Evolutionary conservation across 2,888 invertebrate species (phyloP).

Genomic region (Zygothrica quintamaculata): DNA sequence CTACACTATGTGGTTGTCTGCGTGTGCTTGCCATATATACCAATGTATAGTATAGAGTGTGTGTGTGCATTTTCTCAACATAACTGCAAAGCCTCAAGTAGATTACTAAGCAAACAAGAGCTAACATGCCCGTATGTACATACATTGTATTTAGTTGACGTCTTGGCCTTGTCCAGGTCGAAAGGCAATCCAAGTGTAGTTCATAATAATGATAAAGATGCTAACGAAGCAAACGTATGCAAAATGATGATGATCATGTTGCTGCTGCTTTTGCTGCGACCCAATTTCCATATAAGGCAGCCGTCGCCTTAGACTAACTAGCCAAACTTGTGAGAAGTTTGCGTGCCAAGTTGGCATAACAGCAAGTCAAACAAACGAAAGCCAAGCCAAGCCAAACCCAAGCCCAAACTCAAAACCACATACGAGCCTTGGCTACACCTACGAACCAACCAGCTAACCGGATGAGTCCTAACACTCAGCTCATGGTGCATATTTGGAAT

Average conservation of each 20-base stretch:
- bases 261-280: conserved; percentile 45
- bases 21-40: conserved; percentile 13
- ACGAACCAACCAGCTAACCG: conserved; percentile 14
- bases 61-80: conserved; percentile 33
- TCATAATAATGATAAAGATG: conserved; percentile 11
- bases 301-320: conserved; percentile 70
- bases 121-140: conserved; percentile 30
- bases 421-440: conserved; percentile 38
- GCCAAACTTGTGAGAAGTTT: conserved; percentile 72
- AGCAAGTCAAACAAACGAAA: conserved; percentile 72
- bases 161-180: conserved; percentile 56
- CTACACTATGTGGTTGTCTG: conserved; percentile 1
- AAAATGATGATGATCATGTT: conserved; percentile 11
- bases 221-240: conserved; percentile 1
- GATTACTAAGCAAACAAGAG: conserved; percentile 69
- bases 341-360: conserved; percentile 73
- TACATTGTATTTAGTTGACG: conserved; percentile 50
- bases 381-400: conserved; percentile 41
- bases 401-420: too few species aligned
- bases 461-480: conserved; percentile 19
- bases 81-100: conserved; percentile 59
- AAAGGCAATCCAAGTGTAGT: conserved; percentile 44
- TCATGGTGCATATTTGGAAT: conserved; percentile 1
- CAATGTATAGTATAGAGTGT: conserved; percentile 7
- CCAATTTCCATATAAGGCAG: conserved; percentile 74